Conservation (phyloP, 2,113 vertebrate species). For the Lamprologus lemairii region DNA sequence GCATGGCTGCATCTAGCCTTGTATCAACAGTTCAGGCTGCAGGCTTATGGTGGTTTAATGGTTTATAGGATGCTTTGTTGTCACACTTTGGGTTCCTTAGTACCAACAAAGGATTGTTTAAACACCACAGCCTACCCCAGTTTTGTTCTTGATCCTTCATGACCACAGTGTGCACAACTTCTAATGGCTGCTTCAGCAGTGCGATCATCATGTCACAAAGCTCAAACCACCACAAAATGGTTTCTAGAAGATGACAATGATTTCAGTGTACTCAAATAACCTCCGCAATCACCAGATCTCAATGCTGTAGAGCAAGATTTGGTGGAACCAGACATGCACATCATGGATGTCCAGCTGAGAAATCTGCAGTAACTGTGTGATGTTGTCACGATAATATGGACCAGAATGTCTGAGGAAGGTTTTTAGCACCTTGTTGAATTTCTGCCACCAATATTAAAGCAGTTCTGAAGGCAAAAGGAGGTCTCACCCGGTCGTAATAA, state of each 20-base stretch:
- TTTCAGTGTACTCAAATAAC: not conserved
- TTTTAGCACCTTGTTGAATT: not conserved
- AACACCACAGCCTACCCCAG: not conserved
- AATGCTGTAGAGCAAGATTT: not conserved
- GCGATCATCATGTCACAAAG: not conserved
- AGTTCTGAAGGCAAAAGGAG: not conserved
- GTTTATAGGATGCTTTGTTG: not conserved
- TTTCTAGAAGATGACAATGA: not conserved
- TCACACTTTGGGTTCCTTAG: not conserved
- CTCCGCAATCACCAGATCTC: not conserved
- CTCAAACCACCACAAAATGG: not conserved
- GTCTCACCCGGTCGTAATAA: not conserved
- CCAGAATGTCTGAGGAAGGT: not conserved
- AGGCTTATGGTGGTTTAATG: not conserved
- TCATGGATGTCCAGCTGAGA: not conserved
- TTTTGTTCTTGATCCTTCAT: not conserved
- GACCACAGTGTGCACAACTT: not conserved
- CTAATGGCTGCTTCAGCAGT: not conserved
- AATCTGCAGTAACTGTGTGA: not conserved
- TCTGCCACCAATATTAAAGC: not conserved
- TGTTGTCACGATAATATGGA: not conserved
- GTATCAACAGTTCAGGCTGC: not conserved
- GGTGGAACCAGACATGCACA: not conserved
- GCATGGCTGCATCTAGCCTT: not conserved
- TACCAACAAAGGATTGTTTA: not conserved